A percentile compares a stretch with the other conserved stretches of the same genome.
Evolutionary conservation across 2,888 invertebrate genomes (phyloP).

Genomic region (Agrenia bidenticulata): DNA sequence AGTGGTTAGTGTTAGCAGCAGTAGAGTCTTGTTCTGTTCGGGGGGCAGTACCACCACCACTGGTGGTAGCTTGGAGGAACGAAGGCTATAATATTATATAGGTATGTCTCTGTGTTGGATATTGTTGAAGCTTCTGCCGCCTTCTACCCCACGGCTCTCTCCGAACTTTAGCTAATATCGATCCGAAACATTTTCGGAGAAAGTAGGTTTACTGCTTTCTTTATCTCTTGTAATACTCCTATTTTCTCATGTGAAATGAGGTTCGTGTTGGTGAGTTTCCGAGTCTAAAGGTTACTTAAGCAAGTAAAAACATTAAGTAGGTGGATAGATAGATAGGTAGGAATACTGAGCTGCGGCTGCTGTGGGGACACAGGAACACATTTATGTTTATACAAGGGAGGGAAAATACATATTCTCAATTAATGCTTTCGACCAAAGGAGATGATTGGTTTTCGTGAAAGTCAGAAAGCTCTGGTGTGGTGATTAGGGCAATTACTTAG

Average conservation of each 20-base stretch:
- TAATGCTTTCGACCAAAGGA: neutral
- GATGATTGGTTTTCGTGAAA: neutral
- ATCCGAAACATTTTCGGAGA: slow-evolving; percentile 19
- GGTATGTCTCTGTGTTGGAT: too few species aligned
- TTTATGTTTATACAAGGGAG: too few species aligned
- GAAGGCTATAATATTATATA: too few species aligned
- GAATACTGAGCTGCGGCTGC: too few species aligned
- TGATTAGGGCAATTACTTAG: neutral
- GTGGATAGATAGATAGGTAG: too few species aligned
- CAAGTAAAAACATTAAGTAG: neutral
- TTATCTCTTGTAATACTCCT: slow-evolving; percentile 23
- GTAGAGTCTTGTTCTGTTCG: too few species aligned
- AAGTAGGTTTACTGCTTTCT: slow-evolving; percentile 27
- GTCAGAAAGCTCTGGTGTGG: neutral
- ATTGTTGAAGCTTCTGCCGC: neutral
- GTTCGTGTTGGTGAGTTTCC: slow-evolving; percentile 7
- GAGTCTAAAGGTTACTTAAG: neutral
- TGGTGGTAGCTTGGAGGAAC: too few species aligned
- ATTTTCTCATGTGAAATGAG: slow-evolving; percentile 26
- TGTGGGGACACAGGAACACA: too few species aligned
- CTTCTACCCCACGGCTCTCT: slow-evolving; percentile 1
- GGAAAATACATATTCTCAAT: slow-evolving; percentile 7
- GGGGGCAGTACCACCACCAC: too few species aligned
- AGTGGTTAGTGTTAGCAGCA: too few species aligned
- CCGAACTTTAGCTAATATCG: slow-evolving; percentile 13